These are phyloP conservation scores for Pseudomyrmex concolor DNA, from an alignment of 1,140 invertebrate species.

Conservation along the genomic window DNA sequence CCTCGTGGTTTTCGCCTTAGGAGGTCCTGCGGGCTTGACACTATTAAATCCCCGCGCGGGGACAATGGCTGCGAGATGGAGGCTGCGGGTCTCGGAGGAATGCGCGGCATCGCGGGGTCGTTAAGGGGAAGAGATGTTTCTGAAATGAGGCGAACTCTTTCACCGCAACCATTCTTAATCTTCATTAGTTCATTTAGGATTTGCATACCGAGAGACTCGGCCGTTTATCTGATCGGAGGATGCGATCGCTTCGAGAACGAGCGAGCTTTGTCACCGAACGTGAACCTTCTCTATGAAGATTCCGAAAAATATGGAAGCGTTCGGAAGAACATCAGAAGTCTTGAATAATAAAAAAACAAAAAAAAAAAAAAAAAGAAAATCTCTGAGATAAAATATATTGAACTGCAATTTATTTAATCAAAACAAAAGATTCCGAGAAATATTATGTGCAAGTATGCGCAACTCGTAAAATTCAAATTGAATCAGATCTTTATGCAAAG, in stretches of 20 bases:
- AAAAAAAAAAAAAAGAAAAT: background rate
- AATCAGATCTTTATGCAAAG: background rate
- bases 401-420: too few species aligned
- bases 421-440: too few species aligned
- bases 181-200: constrained; percentile 81
- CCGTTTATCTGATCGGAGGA: constrained; percentile 79
- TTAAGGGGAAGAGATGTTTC: constrained; percentile 72
- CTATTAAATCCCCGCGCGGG: constrained; percentile 64
- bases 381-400: too few species aligned
- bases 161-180: constrained; percentile 80
- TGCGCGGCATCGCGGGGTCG: constrained; percentile 62
- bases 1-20: constrained; percentile 75
- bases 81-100: constrained; percentile 70
- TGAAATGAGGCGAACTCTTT: constrained; percentile 80
- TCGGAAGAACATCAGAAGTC: background rate
- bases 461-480: background rate
- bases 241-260: constrained; percentile 69
- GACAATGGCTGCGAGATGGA: constrained; percentile 71
- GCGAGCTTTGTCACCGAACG: constrained; percentile 55
- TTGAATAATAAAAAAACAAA: background rate
- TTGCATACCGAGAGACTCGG: constrained; percentile 79
- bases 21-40: constrained; percentile 75
- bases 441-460: too few species aligned
- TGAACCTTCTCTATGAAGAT: constrained; percentile 13
- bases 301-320: constrained; percentile 16